Percentiles rank a stretch among this genome's conserved stretches.
Evolutionary conservation across 2,113 vertebrate genomes (phyloP).

Genomic region (Elgaria multicarinata): DNA sequence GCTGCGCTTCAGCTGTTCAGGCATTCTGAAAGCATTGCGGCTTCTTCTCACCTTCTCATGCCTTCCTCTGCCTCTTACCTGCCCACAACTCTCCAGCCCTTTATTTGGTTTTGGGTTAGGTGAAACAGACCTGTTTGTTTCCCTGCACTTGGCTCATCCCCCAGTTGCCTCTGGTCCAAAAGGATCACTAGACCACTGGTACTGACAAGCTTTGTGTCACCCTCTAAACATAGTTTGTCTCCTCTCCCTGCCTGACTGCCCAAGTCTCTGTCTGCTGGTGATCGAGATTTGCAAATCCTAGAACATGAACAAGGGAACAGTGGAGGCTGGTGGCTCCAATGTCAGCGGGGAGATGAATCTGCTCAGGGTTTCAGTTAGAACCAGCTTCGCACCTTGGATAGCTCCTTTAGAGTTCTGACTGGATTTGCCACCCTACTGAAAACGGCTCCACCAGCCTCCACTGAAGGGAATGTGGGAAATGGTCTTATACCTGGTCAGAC

Average conservation of each 20-base stretch:
- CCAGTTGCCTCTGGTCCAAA: neutral
- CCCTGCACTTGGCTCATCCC: neutral
- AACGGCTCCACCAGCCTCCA: too few relatives aligned
- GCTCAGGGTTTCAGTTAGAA: too few relatives aligned
- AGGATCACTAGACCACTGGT: neutral
- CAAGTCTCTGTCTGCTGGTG: neutral
- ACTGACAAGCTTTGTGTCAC: neutral
- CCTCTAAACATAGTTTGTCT: constrained; percentile 54
- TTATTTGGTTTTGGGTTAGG: constrained; percentile 3
- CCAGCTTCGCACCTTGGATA: too few relatives aligned
- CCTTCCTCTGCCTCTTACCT: neutral
- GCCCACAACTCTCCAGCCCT: neutral
- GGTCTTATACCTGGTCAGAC: too few relatives aligned
- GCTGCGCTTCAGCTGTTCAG: neutral
- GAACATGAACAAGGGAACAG: neutral
- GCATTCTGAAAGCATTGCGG: neutral
- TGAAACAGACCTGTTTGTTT: neutral
- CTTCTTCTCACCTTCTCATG: neutral
- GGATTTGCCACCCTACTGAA: too few relatives aligned
- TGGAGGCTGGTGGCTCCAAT: too few relatives aligned
- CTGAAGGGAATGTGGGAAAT: too few relatives aligned
- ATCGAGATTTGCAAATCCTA: neutral
- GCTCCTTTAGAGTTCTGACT: too few relatives aligned
- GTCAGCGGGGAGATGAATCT: too few relatives aligned
- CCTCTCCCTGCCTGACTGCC: constrained; percentile 43